A percentile compares a stretch with the other conserved stretches of the same genome.
Evolutionary conservation across 2,113 vertebrate genomes (phyloP).

Genomic region (Symphodus melops): DNA sequence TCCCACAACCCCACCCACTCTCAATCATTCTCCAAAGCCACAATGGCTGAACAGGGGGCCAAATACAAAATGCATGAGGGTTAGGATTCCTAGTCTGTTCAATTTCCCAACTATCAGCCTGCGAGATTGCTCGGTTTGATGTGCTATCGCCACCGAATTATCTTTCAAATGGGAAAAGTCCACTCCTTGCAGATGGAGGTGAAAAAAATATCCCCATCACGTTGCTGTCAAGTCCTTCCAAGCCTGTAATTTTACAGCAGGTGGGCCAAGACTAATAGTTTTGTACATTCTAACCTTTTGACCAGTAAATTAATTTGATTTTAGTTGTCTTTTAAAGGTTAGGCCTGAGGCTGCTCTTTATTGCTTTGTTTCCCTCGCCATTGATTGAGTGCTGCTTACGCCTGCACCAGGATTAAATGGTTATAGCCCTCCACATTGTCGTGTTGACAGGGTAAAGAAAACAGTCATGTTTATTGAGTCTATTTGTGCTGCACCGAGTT

Average conservation of each 20-base stretch:
- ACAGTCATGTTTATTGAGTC: conserved; percentile 69
- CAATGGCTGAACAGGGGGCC: conserved; percentile 65
- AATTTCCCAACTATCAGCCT: conserved; percentile 84
- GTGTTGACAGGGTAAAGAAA: conserved; percentile 74
- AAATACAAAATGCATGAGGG: conserved; percentile 84
- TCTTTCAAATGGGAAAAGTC: conserved; percentile 79
- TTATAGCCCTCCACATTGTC: conserved; percentile 65
- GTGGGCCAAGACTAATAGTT: conserved; percentile 71
- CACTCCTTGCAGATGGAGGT: conserved; percentile 59
- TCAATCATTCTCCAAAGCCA: conserved; percentile 51
- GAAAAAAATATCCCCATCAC: conserved; percentile 64
- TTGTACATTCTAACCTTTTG: conserved; percentile 80
- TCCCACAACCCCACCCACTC: not conserved
- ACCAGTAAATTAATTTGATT: conserved; percentile 81
- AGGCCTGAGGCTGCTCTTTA: conserved; percentile 68
- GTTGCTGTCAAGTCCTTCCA: conserved; percentile 60
- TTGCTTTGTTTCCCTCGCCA: conserved; percentile 77
- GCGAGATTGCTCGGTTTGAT: conserved; percentile 83
- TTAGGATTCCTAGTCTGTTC: conserved; percentile 83
- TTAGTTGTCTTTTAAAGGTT: conserved; percentile 82
- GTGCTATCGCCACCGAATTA: conserved; percentile 79
- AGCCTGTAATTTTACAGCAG: conserved; percentile 70
- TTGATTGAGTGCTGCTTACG: conserved; percentile 73
- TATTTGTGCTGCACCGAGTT: conserved; percentile 65
- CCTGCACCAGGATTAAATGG: conserved; percentile 73